These are phyloP conservation scores for Pseudomyrmex pallidus DNA, from an alignment of 1,140 invertebrate genomes.

Conservation along the genomic window DNA sequence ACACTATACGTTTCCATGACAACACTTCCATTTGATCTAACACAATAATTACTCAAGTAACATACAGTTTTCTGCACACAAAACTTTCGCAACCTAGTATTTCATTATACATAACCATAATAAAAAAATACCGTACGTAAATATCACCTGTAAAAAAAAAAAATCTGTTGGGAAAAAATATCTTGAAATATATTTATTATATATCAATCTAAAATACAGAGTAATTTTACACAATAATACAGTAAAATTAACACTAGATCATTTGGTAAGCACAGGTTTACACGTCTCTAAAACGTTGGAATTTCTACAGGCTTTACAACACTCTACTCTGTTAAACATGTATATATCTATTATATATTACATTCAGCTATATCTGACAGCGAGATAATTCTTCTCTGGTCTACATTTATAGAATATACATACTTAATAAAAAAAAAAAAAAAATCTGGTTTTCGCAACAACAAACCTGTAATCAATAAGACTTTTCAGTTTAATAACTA, in stretches of 20 bases:
- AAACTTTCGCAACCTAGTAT: too few species aligned
- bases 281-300: conserved; percentile 15
- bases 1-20: conserved; percentile 41
- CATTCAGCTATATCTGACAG: not conserved
- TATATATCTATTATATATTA: conserved; percentile 32
- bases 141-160: not conserved
- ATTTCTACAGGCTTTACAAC: conserved; percentile 20
- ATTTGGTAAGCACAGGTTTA: conserved; percentile 46
- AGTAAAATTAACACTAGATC: conserved; percentile 45
- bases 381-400: not conserved
- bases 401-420: not conserved
- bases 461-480: not conserved
- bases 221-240: conserved; percentile 21
- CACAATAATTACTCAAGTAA: not conserved
- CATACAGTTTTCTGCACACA: too few species aligned
- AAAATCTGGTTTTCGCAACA: not conserved
- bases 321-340: conserved; percentile 1
- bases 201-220: conserved; percentile 44
- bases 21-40: not conserved
- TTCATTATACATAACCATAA: too few species aligned
- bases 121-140: too few species aligned
- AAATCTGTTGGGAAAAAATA: conserved; percentile 29
- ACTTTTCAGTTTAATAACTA: conserved; percentile 14
- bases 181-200: conserved; percentile 56
- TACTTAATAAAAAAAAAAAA: not conserved